Base-by-base conservation (phyloP, 2,888 invertebrate species). In the Ectobius pallidus region DNA sequence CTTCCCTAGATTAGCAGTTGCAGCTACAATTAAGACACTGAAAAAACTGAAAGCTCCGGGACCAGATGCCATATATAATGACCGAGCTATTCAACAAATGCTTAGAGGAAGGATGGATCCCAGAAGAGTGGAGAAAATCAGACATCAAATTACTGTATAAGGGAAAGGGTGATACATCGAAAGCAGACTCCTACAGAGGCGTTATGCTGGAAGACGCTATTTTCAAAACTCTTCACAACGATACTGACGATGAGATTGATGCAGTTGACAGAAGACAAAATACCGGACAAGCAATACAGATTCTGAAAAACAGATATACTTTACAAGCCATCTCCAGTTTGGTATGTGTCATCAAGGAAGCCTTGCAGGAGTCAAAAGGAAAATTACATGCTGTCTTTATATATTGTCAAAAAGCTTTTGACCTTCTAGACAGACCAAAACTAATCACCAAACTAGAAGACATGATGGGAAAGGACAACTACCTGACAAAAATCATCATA, bases 1-100 rank as follows among this genome's bases (percentile, higher is more conserved):
- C 39, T 39, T 39, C 39, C 39, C 14, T 14, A 39, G 39, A 14
- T 9, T 39, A 39, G 39, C 39, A 39, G 39, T 39, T 14, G 2
- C 25, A n/a, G 14, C 14, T n/a, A 2, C 11, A 67, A 75, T 27
- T 16, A 30, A n/a, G 42, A 34, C 27, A 68, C 70, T 18, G 32
- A 42, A 65, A 68, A 67, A 67, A 52, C 3, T 62, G 52, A 70
- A 32, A n/a, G n/a, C 62, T 27, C 14, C 30, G 1, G 52, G 52
- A 3, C 3, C 52, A 20, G 39, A 39, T 39, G 14, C 14, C 6
- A 39, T 39, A 6, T 39, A 9, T 14, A 39, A 39, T 39, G 39
- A 39, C 6, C 39, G 39, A 39, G 6, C 39, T 39, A 39, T 39
- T 39, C 14, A 39, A 39, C 39, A 39, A 39, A 39, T 39, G 39